Percentiles rank a stretch among this genome's conserved stretches.
Conservation (phyloP, 2,113 vertebrate genomes). For the Rhinogobius similis region DNA sequence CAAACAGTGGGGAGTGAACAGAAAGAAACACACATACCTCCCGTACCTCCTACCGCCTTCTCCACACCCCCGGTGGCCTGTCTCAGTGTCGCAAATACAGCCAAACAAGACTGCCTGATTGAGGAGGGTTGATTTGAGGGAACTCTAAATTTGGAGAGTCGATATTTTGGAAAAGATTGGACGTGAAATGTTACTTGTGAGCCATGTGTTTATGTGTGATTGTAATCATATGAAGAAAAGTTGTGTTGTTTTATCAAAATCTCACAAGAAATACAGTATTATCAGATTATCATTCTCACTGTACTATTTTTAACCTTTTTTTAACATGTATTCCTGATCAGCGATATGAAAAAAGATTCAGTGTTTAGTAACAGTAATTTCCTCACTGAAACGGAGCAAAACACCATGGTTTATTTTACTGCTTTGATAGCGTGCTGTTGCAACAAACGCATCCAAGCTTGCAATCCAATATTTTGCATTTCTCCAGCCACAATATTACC, state of each 20-base stretch:
- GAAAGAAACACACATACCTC: constrained; percentile 46
- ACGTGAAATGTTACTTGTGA: not conserved
- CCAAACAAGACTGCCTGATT: constrained; percentile 32
- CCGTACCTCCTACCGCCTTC: constrained; percentile 25
- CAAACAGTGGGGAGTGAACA: constrained; percentile 62
- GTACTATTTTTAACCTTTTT: no score
- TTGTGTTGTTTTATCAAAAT: not conserved
- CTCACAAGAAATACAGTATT: not conserved
- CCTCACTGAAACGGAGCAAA: no score
- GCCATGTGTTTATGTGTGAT: not conserved
- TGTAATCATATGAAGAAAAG: no score
- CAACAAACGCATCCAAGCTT: no score
- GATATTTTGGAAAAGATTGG: constrained; percentile 3
- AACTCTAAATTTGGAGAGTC: constrained; percentile 14
- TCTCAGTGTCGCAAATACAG: constrained; percentile 49
- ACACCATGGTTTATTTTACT: no score
- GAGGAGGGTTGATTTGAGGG: constrained; percentile 37
- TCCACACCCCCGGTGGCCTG: constrained; percentile 62
- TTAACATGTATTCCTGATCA: no score
- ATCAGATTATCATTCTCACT: no score
- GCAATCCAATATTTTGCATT: no score
- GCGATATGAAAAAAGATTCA: no score
- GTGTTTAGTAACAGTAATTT: no score
- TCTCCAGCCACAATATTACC: no score
- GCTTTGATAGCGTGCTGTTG: no score